These are phyloP conservation scores for Agonopterix arenella DNA, from an alignment of 2,888 invertebrate species.

Conservation along the genomic window DNA sequence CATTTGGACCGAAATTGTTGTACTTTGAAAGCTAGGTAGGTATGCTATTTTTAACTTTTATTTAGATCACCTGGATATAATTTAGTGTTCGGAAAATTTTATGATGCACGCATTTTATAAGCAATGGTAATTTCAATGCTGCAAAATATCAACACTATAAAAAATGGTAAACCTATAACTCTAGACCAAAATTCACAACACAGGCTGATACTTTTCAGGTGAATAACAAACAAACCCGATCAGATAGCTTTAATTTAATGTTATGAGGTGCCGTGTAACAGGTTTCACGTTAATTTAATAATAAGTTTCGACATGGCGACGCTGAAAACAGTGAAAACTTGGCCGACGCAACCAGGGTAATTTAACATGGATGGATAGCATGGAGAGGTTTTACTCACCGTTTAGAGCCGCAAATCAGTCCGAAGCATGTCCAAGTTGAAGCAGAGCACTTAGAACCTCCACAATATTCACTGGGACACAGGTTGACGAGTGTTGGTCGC, in stretches of 20 bases:
- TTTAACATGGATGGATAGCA: no score
- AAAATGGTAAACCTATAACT: no score
- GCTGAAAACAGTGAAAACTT: constrained; percentile 2
- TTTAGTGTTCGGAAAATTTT: no score
- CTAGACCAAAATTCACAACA: no score
- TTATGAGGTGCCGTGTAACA: constrained; percentile 47
- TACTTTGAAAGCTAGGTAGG: background rate
- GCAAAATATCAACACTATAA: no score
- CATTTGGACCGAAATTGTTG: constrained; percentile 4
- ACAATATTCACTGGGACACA: constrained; percentile 45
- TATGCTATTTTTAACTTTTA: no score
- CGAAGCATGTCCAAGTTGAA: constrained; percentile 49
- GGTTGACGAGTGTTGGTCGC: constrained; percentile 35
- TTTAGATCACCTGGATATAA: no score
- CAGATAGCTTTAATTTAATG: constrained; percentile 25
- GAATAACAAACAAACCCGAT: no score
- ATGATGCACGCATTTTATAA: no score
- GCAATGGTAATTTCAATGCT: no score
- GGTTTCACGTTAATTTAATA: constrained; percentile 36
- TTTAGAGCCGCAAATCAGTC: constrained; percentile 50
- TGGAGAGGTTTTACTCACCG: constrained; percentile 41
- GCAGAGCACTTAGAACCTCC: constrained; percentile 46
- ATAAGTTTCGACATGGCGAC: constrained; percentile 33
- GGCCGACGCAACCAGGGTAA: no score
- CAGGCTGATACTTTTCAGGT: no score